Base-by-base conservation (phyloP, 1,140 invertebrate genomes). In the Stenopsyche tienmushanensis region DNA sequence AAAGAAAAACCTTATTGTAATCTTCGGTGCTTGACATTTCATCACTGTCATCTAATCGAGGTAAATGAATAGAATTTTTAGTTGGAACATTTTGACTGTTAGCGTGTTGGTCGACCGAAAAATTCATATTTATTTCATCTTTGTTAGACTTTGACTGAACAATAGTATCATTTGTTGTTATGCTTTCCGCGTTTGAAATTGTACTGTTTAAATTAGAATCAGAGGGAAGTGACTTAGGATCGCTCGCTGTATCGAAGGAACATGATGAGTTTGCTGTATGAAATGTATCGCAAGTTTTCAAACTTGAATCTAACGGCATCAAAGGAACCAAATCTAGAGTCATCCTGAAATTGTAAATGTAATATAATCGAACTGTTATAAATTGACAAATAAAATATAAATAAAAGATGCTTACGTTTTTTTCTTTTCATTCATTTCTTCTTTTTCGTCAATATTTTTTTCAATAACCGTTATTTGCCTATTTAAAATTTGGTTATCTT, bases 241-340 rank as follows among this genome's bases (percentile, higher is more conserved):
- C 64, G 15, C 63, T 29, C n/a, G 57, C 66, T 9, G 71, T 64
- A 29, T 54, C 47, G 34, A 67, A 66, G 20, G 79, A 81, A 68
- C 80, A 80, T 60, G 77, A 78, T 13, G 83, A 84, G 15, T 81
- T 76, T 0, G 89, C 88, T n/a, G 89, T 90, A 74, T 90, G 88
- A 73, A 88, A 91, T 0, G 88, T 90, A 69, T 90, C 88, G 25
- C 82, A 82, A 1, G 84, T 84, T 34, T 83, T 83, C 21, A 83
- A 69, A 0, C 82, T 81, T 5, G 78, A 78, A 34, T 63, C 60
- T 34, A 66, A 67, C 1, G 24, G 29, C 25, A 59, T 54, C 3
- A 34, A 8, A 26, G 55, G 41, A 18, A 59, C 74, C 41, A 79
- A 72, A 71, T 79, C 77, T 44, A 79, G 71, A 34, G 70, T 77